phyloP scores from a whole-genome alignment of 2,888 invertebrate genomes.

The Calliopum simillimum region DNA sequence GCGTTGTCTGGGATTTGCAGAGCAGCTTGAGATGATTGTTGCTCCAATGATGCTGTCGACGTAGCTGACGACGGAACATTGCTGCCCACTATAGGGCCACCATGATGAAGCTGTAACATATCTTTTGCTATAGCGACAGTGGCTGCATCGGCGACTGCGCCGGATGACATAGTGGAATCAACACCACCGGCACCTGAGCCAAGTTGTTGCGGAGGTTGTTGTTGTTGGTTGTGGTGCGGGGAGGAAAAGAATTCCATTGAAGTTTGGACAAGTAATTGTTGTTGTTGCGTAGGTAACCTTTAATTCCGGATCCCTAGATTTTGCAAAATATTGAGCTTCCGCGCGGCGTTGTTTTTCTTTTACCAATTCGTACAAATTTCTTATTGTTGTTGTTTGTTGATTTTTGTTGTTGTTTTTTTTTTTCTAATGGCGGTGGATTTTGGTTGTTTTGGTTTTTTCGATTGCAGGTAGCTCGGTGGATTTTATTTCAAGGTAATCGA shows the following conservation, averaged over 20 bases:
- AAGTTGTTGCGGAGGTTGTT: constrained; percentile 37
- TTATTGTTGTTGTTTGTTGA: not conserved
- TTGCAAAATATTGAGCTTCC: too few relatives aligned
- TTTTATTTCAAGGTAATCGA: constrained; percentile 36
- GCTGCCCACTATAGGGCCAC: constrained; percentile 48
- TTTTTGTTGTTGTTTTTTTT: not conserved
- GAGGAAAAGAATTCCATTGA: constrained; percentile 34
- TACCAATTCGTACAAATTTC: not conserved
- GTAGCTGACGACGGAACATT: constrained; percentile 26
- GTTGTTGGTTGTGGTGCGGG: constrained; percentile 18
- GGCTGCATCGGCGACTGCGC: constrained; percentile 57
- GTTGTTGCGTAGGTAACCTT: not conserved
- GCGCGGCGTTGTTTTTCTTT: too few relatives aligned
- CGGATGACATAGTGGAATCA: constrained; percentile 27
- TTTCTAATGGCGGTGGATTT: constrained; percentile 20
- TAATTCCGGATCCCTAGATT: too few relatives aligned
- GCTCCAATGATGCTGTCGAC: constrained; percentile 40
- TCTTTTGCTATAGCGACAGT: constrained; percentile 65
- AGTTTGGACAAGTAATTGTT: constrained; percentile 3
- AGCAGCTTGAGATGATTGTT: constrained; percentile 41
- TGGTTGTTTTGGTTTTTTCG: constrained; percentile 6
- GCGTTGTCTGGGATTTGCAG: constrained; percentile 55
- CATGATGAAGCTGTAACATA: constrained; percentile 65
- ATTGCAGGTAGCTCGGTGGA: constrained; percentile 33
- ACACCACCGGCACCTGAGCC: constrained; percentile 26